phyloP scores from a whole-genome alignment of 2,113 vertebrate species.

The Anarrhichthys ocellatus region DNA sequence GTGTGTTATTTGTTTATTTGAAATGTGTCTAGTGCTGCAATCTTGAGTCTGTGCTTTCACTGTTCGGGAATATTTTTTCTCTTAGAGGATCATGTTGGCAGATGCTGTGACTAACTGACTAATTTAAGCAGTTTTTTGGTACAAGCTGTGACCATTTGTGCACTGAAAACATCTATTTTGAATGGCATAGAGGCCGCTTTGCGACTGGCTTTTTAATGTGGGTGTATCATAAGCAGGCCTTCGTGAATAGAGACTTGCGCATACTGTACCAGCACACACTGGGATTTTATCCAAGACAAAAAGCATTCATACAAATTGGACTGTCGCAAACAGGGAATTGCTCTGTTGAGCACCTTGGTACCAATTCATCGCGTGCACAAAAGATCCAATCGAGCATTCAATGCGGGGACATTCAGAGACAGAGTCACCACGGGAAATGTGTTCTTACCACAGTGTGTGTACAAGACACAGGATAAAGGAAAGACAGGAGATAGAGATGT shows the following conservation, averaged over 20 bases:
- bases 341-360: slow-evolving; percentile 37
- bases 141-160: slow-evolving; percentile 27
- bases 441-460: slow-evolving; percentile 13
- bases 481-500: slow-evolving; percentile 2
- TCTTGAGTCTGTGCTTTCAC: neutral
- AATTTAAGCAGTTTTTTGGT: slow-evolving; percentile 27
- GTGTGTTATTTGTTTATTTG: slow-evolving; percentile 11
- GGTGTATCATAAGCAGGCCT: slow-evolving; percentile 29
- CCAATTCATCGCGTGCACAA: slow-evolving; percentile 59
- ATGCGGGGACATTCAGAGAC: slow-evolving; percentile 34
- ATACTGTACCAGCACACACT: slow-evolving; percentile 34
- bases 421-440: slow-evolving; percentile 12
- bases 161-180: slow-evolving; percentile 37
- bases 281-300: slow-evolving; percentile 53
- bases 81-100: slow-evolving; percentile 2
- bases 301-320: slow-evolving; percentile 37
- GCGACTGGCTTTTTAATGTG: slow-evolving; percentile 30
- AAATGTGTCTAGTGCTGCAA: neutral
- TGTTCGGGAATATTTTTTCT: slow-evolving; percentile 14
- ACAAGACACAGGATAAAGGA: neutral
- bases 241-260: slow-evolving; percentile 41
- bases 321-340: slow-evolving; percentile 17
- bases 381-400: slow-evolving; percentile 43
- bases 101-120: slow-evolving; percentile 20
- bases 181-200: slow-evolving; percentile 28